phyloP scores from a whole-genome alignment of 1,140 invertebrate species.

The Lepidurus packardi region DNA sequence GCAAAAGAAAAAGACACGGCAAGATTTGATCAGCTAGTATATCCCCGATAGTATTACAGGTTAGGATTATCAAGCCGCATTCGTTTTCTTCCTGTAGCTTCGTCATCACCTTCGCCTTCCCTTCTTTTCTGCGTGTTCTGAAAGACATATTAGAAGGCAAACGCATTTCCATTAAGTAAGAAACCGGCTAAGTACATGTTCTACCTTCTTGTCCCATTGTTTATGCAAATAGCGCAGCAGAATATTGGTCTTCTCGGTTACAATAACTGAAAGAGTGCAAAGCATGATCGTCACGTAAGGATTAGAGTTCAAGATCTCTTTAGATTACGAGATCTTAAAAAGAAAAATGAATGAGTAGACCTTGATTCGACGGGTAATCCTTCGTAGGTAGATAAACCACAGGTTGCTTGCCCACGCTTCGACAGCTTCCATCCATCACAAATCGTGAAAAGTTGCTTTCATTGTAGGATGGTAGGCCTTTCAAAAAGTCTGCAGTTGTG shows the following conservation, averaged over 20 bases:
- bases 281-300: conserved; percentile 32
- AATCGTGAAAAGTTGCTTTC: conserved; percentile 85
- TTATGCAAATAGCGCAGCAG: conserved; percentile 85
- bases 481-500: conserved; percentile 70
- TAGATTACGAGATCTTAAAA: not conserved
- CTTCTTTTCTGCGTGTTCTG: conserved; percentile 1
- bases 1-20: too few species aligned
- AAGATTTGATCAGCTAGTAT: too few species aligned
- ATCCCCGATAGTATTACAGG: not conserved
- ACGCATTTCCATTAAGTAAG: not conserved
- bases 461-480: conserved; percentile 82
- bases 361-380: conserved; percentile 81
- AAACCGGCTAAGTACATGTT: not conserved
- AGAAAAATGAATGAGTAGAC: conserved; percentile 48
- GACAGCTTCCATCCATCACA: conserved; percentile 75
- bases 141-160: not conserved
- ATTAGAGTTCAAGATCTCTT: not conserved
- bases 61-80: not conserved
- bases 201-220: conserved; percentile 81
- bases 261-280: conserved; percentile 68
- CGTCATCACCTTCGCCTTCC: conserved; percentile 7
- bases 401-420: conserved; percentile 74
- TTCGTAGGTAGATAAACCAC: conserved; percentile 84
- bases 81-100: not conserved
- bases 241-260: conserved; percentile 91